phyloP scores from a whole-genome alignment of 1,140 invertebrate genomes.

The Glossosoma conforme region DNA sequence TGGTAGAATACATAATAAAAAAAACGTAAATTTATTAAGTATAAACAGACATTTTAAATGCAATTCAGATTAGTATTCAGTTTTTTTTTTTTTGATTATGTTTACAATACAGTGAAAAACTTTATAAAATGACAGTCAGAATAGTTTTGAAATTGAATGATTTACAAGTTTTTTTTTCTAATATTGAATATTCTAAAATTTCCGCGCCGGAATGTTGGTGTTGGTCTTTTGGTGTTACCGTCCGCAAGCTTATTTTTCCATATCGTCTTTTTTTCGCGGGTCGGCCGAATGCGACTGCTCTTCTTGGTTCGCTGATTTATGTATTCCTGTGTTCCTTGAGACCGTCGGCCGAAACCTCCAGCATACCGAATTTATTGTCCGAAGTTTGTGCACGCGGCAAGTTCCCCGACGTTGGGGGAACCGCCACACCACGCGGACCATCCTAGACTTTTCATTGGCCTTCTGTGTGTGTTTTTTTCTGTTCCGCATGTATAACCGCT shows the following conservation, averaged over 20 bases:
- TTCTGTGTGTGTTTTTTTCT: conserved; percentile 1
- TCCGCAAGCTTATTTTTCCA: not conserved
- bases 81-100: not conserved
- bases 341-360: conserved; percentile 18
- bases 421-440: too few relatives aligned
- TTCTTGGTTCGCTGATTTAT: conserved; percentile 24
- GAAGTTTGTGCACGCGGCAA: conserved; percentile 24
- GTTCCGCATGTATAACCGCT: not conserved
- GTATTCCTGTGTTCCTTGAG: conserved; percentile 22
- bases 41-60: too few relatives aligned
- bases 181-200: not conserved
- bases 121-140: not conserved
- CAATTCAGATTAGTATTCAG: not conserved
- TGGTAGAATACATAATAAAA: too few relatives aligned
- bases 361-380: conserved; percentile 26
- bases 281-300: not conserved
- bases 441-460: not conserved
- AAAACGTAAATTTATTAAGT: too few relatives aligned
- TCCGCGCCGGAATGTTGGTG: not conserved
- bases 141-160: not conserved
- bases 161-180: too few relatives aligned
- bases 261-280: not conserved
- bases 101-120: conserved; percentile 1
- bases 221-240: not conserved
- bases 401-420: conserved; percentile 8